Evolutionary conservation across 2,888 invertebrate genomes (phyloP), one percentile per base, ranked within the genome.

Genomic region (Dorcus hopei): DNA sequence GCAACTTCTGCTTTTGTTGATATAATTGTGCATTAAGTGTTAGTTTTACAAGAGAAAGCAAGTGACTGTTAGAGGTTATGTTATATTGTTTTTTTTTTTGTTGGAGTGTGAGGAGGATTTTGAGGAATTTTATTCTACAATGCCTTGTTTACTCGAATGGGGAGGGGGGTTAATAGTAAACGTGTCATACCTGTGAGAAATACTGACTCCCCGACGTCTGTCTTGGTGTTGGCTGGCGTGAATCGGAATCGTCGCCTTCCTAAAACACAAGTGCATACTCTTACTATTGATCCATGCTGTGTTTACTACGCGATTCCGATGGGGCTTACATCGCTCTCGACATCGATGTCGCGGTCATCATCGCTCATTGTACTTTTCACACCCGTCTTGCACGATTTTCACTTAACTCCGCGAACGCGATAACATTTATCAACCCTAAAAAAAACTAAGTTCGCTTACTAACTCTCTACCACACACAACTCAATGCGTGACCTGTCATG

Each of bases 261-360:
- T 91, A 80, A 67, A 81, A 60, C 26, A 33, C 26, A 33, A 33
- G 7, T 33, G 26, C 26, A 57, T 43, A 48, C 39, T 14, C 58
- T 58, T 43, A 59, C 59, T 58, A 56, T 59, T 62, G 53, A 61
- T 59, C 61, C 59, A 51, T 45, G 49, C n/a, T 48, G 54, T 61
- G 59, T 59, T 59, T 63, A 61, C 59, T 53, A 51, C 26, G 26
- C 26, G 26, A 6, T 33, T 7, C 26, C 26, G 26, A 33, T 33
- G 26, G 7, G 26, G 87, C 92, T 87, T 85, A 95, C 95, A 83
- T 95, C 95, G 83, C 95, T 95, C 83, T 95, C 94, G 74, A 94
- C 91, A 80, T 95, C 95, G 79, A 95, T 92, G 80, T 95, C 95
- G 73, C 93, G 86, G 80, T 95, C 95, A 80, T 95, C 95, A 81